phyloP scores from a whole-genome alignment of 2,888 invertebrate species.

The Crematogaster levior region DNA sequence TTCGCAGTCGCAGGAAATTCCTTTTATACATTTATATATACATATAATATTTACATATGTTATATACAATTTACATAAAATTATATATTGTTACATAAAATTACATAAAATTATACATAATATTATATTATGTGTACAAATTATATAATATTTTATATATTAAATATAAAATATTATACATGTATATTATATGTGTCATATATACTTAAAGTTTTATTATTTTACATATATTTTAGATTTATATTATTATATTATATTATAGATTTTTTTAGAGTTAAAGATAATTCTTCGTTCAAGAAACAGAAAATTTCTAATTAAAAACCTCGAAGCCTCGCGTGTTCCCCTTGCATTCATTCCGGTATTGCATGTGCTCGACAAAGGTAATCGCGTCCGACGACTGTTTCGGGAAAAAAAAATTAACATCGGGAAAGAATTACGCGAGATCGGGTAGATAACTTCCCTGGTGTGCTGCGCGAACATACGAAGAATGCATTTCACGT shows the following conservation, averaged over 20 bases:
- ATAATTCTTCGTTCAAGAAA: background rate
- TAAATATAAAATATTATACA: background rate
- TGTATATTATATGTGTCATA: no score
- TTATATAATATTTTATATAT: no score
- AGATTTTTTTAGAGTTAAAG: no score
- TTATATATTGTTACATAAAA: no score
- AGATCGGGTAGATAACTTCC: conserved; percentile 45
- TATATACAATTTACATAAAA: no score
- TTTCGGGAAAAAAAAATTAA: conserved; percentile 2
- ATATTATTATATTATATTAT: no score
- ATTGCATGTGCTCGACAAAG: conserved; percentile 3
- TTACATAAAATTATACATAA: no score
- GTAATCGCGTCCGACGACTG: conserved; percentile 17
- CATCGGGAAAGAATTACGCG: background rate
- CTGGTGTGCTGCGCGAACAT: conserved; percentile 36
- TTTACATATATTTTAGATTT: no score
- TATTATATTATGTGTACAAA: no score
- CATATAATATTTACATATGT: no score
- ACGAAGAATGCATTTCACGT: conserved; percentile 56
- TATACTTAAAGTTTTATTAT: background rate
- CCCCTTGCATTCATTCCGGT: background rate
- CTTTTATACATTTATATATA: background rate
- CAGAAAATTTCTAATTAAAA: background rate
- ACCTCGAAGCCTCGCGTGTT: background rate
- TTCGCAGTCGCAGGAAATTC: background rate